Base-by-base conservation (phyloP, 1,140 invertebrate species). In the Philaenus spumarius region DNA sequence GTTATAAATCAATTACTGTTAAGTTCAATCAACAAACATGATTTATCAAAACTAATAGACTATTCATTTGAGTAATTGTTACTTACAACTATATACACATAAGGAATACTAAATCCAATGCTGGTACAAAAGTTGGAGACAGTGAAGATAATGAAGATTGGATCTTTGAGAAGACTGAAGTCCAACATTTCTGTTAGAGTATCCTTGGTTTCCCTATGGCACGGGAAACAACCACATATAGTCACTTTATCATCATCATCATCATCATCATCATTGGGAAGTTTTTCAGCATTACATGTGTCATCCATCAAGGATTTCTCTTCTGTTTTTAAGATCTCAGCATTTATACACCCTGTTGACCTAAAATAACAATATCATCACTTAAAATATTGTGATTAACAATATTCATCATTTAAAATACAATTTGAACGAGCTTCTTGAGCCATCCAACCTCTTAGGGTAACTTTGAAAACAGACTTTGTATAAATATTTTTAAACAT, bases 101-200 rank as follows among this genome's bases (percentile, higher is more conserved):
- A 91, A 54, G 95, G 95, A 66, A 96, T 85, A 72, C 97, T 95
- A 77, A 96, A 98, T 30, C 95, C 95, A 64, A 98, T 89, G 69
- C 90, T 95, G 6, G 94, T 98, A 67, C 93, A 84, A 70, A 98
- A 95, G 73, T 98, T 98, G 22, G 93, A 97, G 26, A 93, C 56
- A 19, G 86, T 85, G 73, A 97, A 98, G 50, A 97, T 73, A 54
- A 98, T 77, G 70, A 97, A 98, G 60, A 96, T 78, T 2, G 84
- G 80, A 73, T 97, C 88, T 57, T 83, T 83, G 0, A 98, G 77
- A 20, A 98, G 74, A 9, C 82, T 82, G 46, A 95, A 76, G 68
- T 95, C 88, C 59, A 96, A 78, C 86, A 96, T 92, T 74, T 91
- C 82, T 30, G 76, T 77, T 30, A 95, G 75, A 1, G 86, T 85